Base-by-base conservation (phyloP, 2,888 invertebrate genomes). In the Volucella inanis region DNA sequence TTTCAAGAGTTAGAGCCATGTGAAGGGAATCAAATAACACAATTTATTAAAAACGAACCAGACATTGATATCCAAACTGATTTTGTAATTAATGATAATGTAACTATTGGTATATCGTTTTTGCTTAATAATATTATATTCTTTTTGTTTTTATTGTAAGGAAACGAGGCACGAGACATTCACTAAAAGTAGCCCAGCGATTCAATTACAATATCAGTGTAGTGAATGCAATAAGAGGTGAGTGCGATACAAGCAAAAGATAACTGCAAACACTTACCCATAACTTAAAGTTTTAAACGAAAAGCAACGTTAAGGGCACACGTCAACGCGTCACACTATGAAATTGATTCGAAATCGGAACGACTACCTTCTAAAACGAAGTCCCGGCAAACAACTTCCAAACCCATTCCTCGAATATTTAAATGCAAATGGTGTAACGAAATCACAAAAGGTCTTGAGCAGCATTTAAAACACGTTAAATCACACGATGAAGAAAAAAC, bases 41-140 rank as follows among this genome's bases (percentile, higher is more conserved):
- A 84, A 39, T 43, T 2, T n/a, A 71, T 84, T 0, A 84, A 84
- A 43, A 54, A 80, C 10, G 84, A 84, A 14, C 84, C 80, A 3
- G 75, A 67, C 49, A 12, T 84, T 39, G 80, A 79, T n/a, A 75
- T 84, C 31, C 79, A 83, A 45, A 49, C 67, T 8, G 82, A 81
- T 4, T 15, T 47, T 10, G 9, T 22, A n/a, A 10, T 12, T 6
- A 45, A 65, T 2, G 65, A 59, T 11, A 12, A 45, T 43, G 68
- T 57, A 57, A 50, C 39, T 47, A 62, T 1, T 1, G 3, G 1
- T 6, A 3, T 8, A 61, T n/a, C 8, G 0, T 38, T 59, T 31
- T 43, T 3, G 14, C 10, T 12, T 8, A n/a, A n/a, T 6, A 3
- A 52, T 41, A 38, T n/a, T 18, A 0, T 11, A 18, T 22, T 39